These are phyloP conservation scores for Onthophagus taurus DNA, from an alignment of 1,140 invertebrate genomes.

Conservation along the genomic window DNA sequence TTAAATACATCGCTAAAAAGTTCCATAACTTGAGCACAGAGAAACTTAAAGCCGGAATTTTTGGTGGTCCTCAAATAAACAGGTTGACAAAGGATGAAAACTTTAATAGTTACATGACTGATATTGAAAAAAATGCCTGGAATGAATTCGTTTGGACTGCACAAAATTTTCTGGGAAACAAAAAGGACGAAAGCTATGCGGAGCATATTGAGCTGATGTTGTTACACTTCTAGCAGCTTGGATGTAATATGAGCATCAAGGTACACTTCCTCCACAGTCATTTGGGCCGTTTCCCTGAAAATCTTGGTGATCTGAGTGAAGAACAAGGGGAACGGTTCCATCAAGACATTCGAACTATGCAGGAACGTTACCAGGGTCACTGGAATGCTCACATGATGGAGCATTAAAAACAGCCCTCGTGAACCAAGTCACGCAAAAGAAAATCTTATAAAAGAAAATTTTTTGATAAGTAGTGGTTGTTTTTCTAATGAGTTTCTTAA, in stretches of 20 bases:
- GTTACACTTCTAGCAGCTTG: constrained; percentile 18
- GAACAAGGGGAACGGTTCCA: too few species aligned
- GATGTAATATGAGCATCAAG: constrained; percentile 23
- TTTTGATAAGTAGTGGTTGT: too few species aligned
- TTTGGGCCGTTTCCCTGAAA: constrained; percentile 18
- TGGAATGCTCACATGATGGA: too few species aligned
- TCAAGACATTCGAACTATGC: too few species aligned
- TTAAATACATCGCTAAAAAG: not conserved
- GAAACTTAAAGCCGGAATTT: constrained; percentile 11
- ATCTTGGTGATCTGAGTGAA: constrained; percentile 18
- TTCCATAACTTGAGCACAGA: constrained; percentile 4
- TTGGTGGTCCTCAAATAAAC: constrained; percentile 24
- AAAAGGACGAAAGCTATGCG: not conserved
- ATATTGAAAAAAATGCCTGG: constrained; percentile 8
- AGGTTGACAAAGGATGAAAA: constrained; percentile 16
- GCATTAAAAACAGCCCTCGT: too few species aligned
- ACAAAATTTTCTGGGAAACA: constrained; percentile 11
- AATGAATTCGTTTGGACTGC: constrained; percentile 4
- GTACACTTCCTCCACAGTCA: constrained; percentile 16
- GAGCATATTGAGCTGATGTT: constrained; percentile 16
- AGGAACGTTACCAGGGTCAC: too few species aligned
- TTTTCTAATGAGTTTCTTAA: too few species aligned
- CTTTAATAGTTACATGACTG: constrained; percentile 6
- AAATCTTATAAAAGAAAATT: too few species aligned
- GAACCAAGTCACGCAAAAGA: too few species aligned